Conservation (phyloP, 1,140 invertebrate genomes). For the Tetramorium alpestre region DNA sequence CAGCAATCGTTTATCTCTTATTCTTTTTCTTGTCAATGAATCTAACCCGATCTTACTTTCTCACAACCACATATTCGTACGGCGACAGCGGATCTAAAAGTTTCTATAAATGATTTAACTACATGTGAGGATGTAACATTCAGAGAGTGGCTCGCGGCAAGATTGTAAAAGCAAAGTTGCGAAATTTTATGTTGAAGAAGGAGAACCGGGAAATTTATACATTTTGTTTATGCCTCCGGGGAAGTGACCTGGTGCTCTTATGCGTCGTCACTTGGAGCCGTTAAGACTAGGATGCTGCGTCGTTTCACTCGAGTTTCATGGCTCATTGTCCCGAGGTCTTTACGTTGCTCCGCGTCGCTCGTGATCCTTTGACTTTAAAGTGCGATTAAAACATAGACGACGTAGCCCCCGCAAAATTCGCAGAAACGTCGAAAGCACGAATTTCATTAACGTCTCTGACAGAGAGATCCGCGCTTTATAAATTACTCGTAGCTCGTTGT, state of each 20-base stretch:
- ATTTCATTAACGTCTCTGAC: slow-evolving; percentile 63
- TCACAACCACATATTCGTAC: not conserved
- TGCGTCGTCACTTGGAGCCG: slow-evolving; percentile 32
- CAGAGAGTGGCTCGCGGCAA: not conserved
- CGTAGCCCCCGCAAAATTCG: not conserved
- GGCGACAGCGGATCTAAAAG: not conserved
- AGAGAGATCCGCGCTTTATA: not conserved
- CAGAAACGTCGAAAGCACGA: slow-evolving; percentile 44
- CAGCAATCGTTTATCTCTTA: slow-evolving; percentile 33
- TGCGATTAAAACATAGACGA: slow-evolving; percentile 32
- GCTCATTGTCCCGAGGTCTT: slow-evolving; percentile 59
- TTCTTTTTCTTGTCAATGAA: not conserved
- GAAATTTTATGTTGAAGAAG: slow-evolving; percentile 21
- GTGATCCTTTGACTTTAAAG: slow-evolving; percentile 58
- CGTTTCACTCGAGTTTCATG: slow-evolving; percentile 54
- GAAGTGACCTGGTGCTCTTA: slow-evolving; percentile 37
- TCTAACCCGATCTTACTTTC: not conserved
- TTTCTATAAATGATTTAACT: slow-evolving; percentile 52
- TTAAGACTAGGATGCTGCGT: slow-evolving; percentile 30
- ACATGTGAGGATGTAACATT: not conserved
- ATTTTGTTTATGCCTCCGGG: slow-evolving; percentile 44
- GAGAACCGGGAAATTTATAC: slow-evolving; percentile 51
- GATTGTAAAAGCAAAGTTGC: slow-evolving; percentile 36
- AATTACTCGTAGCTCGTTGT: slow-evolving; percentile 38
- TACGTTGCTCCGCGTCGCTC: slow-evolving; percentile 23